phyloP scores from a whole-genome alignment of 2,113 vertebrate genomes.

The Leucosticte australis region DNA sequence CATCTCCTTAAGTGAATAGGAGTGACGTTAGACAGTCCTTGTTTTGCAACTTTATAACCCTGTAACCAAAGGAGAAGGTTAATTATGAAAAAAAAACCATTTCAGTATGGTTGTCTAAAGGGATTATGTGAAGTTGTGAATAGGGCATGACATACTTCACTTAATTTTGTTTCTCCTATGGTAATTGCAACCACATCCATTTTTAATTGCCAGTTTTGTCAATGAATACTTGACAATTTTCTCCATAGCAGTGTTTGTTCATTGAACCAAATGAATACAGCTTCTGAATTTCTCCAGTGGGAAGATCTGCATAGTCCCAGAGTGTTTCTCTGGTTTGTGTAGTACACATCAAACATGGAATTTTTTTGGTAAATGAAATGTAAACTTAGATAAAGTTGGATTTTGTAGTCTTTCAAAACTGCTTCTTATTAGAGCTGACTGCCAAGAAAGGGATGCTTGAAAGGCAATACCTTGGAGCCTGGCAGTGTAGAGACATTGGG shows the following conservation, averaged over 20 bases:
- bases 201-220: slow-evolving; percentile 40
- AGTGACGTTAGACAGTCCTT: neutral
- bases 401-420: neutral
- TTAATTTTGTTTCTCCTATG: slow-evolving; percentile 3
- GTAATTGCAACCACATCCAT: slow-evolving; percentile 23
- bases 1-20: neutral
- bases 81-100: neutral
- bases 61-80: neutral
- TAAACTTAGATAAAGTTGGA: neutral
- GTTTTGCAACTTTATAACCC: neutral
- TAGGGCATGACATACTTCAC: neutral
- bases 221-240: neutral
- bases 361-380: neutral
- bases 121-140: neutral
- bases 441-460: neutral
- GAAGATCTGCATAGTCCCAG: neutral
- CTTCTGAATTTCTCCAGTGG: neutral
- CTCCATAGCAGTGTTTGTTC: neutral
- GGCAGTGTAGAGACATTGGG: neutral
- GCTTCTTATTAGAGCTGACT: neutral
- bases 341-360: neutral
- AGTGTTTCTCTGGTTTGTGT: neutral
- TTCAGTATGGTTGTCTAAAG: neutral
- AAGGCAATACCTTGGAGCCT: neutral
- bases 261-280: slow-evolving; percentile 9